These are phyloP conservation scores for Manis javanica DNA, from an alignment of 2,797 vertebrate genomes.

Conservation along the genomic window DNA sequence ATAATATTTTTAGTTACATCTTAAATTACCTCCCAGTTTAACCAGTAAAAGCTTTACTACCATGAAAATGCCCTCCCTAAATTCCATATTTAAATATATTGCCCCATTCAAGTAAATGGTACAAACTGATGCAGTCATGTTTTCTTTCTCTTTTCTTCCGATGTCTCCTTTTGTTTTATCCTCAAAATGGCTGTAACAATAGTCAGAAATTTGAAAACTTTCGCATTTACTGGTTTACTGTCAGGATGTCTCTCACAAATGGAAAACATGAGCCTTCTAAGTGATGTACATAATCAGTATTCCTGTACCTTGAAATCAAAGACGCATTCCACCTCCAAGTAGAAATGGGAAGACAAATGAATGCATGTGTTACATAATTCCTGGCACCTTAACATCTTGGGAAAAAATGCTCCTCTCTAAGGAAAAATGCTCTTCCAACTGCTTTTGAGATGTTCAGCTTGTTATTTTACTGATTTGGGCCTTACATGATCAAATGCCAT, in stretches of 20 bases:
- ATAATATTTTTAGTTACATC: not conserved
- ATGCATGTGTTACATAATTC: not conserved
- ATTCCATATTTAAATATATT: not conserved
- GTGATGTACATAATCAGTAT: not conserved
- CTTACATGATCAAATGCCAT: not conserved
- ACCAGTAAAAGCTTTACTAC: not conserved
- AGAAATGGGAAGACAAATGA: not conserved
- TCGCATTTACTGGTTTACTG: not conserved
- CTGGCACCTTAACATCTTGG: not conserved
- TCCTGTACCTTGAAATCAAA: not conserved
- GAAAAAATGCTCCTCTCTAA: not conserved
- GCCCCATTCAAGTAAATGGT: not conserved
- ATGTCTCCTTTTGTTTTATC: not conserved
- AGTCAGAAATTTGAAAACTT: not conserved
- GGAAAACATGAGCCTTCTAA: not conserved
- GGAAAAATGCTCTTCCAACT: not conserved
- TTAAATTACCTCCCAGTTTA: not conserved
- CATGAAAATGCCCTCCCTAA: not conserved
- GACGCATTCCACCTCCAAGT: not conserved
- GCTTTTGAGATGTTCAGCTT: not conserved
- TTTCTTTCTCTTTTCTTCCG: not conserved
- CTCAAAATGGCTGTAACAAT: not conserved
- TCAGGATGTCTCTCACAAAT: not conserved
- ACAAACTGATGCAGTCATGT: not conserved
- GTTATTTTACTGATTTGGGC: not conserved